phyloP scores from a whole-genome alignment of 2,888 invertebrate species.

The Auanema sp. region DNA sequence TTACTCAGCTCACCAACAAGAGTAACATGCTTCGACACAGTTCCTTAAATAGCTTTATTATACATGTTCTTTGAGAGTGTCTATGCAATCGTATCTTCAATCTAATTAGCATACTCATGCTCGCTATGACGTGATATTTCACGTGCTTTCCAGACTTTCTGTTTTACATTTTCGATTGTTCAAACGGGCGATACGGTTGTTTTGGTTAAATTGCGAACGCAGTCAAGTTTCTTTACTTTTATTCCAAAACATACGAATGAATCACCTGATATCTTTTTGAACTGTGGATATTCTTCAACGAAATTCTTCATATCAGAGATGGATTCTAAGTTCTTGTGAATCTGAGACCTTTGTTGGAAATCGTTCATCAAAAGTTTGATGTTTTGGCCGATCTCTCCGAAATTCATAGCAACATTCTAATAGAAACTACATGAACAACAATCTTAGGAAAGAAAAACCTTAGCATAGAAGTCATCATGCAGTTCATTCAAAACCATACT shows the following conservation, averaged over 20 bases:
- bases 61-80: no score
- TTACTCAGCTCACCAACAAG: constrained; percentile 91
- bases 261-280: constrained; percentile 74
- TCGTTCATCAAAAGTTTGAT: constrained; percentile 96
- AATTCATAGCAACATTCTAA: constrained; percentile 89
- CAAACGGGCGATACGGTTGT: no score
- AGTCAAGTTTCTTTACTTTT: not conserved
- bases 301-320: constrained; percentile 91
- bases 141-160: no score
- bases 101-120: no score
- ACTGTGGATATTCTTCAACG: constrained; percentile 95
- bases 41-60: constrained; percentile 65
- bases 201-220: no score
- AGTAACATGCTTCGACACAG: constrained; percentile 94
- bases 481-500: constrained; percentile 86
- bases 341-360: constrained; percentile 88
- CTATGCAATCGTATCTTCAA: no score
- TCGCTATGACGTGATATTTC: no score
- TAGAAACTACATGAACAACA: constrained; percentile 9
- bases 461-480: constrained; percentile 94
- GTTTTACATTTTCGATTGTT: no score
- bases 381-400: constrained; percentile 96
- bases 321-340: constrained; percentile 85
- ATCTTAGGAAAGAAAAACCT: constrained; percentile 69
- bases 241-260: not conserved